A percentile compares a stretch with the other conserved stretches of the same genome.
Evolutionary conservation across 2,113 vertebrate genomes (phyloP).

Genomic region (Uria aalge): DNA sequence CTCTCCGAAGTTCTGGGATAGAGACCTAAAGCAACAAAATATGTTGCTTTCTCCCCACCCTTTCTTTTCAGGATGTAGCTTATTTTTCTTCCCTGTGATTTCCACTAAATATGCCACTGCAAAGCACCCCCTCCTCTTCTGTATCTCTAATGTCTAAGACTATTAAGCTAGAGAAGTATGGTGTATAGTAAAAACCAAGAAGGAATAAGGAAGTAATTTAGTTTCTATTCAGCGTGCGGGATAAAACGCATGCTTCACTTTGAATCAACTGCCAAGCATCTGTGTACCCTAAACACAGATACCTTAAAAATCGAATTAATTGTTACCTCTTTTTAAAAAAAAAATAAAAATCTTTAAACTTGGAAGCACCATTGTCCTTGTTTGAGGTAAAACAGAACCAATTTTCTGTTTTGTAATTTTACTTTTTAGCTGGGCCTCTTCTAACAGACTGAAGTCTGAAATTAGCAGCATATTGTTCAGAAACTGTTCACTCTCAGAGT

Average conservation of each 20-base stretch:
- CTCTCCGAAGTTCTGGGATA: not conserved
- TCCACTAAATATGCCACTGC: not conserved
- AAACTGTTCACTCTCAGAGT: too few species aligned
- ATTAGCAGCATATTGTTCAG: too few species aligned
- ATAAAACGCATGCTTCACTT: not conserved
- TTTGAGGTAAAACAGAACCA: too few species aligned
- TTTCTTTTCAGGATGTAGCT: not conserved
- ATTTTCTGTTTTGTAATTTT: too few species aligned
- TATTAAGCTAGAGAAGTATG: not conserved
- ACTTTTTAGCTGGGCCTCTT: too few species aligned
- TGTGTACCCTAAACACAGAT: not conserved
- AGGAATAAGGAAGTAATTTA: not conserved
- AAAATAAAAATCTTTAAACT: not conserved
- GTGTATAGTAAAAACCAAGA: not conserved
- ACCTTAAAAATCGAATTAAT: not conserved
- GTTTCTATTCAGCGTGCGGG: not conserved
- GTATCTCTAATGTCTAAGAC: not conserved
- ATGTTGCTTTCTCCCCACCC: not conserved
- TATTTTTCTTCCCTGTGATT: not conserved
- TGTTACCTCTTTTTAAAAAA: not conserved
- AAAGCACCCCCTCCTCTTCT: not conserved
- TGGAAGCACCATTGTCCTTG: not conserved
- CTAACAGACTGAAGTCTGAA: too few species aligned
- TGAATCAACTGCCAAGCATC: not conserved
- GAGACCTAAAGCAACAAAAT: not conserved